A percentile compares a stretch with the other conserved stretches of the same genome.
Conservation (phyloP, 2,113 vertebrate species). For the Macrotus californicus region DNA sequence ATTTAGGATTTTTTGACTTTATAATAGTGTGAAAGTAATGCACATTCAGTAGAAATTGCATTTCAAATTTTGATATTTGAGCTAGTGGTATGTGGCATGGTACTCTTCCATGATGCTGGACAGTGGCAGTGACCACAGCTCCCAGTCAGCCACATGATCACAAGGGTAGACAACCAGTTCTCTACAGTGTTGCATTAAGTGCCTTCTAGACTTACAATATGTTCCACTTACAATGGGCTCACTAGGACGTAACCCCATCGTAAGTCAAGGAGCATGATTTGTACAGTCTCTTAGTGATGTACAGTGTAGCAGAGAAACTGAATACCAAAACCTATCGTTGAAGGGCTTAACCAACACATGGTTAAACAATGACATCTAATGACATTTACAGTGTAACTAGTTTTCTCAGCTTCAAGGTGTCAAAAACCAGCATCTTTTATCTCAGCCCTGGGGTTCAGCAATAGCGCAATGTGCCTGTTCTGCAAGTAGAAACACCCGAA, state of each 20-base stretch:
- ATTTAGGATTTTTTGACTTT: neutral
- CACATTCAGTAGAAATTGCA: too few relatives aligned
- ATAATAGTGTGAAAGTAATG: neutral
- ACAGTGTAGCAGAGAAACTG: neutral
- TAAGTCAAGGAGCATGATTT: neutral
- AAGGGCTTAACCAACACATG: neutral
- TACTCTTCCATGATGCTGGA: too few relatives aligned
- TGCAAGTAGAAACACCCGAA: neutral
- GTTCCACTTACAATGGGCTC: neutral
- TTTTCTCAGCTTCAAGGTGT: neutral
- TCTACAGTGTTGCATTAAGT: neutral
- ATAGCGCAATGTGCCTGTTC: neutral
- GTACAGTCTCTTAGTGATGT: neutral
- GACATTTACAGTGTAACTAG: neutral
- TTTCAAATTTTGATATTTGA: neutral
- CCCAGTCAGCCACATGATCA: neutral
- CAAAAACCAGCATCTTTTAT: neutral
- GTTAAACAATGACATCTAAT: neutral
- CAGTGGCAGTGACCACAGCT: neutral
- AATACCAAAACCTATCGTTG: neutral
- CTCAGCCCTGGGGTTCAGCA: neutral
- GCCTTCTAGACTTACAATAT: neutral
- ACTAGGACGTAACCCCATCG: neutral
- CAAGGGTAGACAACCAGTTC: too few relatives aligned
- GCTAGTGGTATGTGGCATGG: too few relatives aligned